Percentiles rank a stretch among this genome's conserved stretches.
phyloP scores from a whole-genome alignment of 2,113 vertebrate genomes.

The Peromyscus californicus region DNA sequence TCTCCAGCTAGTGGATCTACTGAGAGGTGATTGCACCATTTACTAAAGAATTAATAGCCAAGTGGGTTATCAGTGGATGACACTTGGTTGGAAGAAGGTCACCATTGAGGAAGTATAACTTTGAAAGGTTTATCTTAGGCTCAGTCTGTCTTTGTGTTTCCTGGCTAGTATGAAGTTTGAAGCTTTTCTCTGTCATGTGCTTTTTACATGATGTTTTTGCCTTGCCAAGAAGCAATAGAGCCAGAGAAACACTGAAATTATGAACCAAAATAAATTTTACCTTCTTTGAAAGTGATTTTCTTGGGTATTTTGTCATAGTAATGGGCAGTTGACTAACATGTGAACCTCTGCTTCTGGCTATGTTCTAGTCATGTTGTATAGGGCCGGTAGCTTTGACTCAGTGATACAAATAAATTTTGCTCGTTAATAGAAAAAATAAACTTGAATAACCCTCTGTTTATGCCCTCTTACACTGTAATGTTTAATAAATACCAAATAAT shows the following conservation, averaged over 20 bases:
- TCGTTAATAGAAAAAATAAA: slow-evolving; percentile 21
- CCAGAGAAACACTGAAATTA: background rate
- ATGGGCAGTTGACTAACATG: background rate
- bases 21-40: background rate
- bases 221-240: background rate
- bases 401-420: background rate
- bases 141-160: background rate
- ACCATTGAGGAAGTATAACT: background rate
- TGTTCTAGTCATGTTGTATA: background rate
- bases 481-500: slow-evolving; percentile 70
- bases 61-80: background rate
- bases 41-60: background rate
- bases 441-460: slow-evolving; percentile 14
- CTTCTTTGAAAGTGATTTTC: background rate
- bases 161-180: background rate
- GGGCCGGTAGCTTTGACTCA: slow-evolving; percentile 19
- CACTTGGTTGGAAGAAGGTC: background rate
- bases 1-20: background rate
- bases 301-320: background rate
- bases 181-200: background rate
- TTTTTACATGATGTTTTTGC: background rate
- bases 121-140: background rate
- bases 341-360: background rate
- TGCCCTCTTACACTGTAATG: background rate
- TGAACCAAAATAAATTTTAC: background rate